Evolutionary conservation across 2,797 vertebrate species (phyloP), one percentile per base, ranked within the genome.

Genomic region (Hipposideros larvatus): DNA sequence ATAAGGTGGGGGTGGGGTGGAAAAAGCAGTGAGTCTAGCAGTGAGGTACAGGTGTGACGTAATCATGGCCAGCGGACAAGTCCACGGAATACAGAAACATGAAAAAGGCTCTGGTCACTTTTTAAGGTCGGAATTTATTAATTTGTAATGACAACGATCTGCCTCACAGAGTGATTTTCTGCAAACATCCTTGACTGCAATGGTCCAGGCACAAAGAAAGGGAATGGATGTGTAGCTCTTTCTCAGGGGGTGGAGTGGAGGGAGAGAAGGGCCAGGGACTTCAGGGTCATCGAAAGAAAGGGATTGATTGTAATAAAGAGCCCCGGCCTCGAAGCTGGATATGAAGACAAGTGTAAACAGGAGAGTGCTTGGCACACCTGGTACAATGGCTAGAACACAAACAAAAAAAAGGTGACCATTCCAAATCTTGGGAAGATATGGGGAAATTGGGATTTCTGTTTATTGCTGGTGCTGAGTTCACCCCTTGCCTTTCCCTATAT

Each of bases 201-300:
- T 65, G 31, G 19, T 7, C 26, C 1, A 59, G 41, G 31, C 10
- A 34, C 9, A 53, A 22, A 73, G 43, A 21, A 34, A 80, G 37
- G 16, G 8, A 89, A 48, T n/a, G 18, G 8, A 28, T 57, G 8
- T 19, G 1, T 43, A 59, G 5, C 19, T 66, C 15, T 83, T 57
- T 65, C 28, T 18, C 3, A 5, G 7, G 41, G 53, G 87, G 2
- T 28, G 2, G 0, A 24, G 2, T 0, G 4, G 26, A 34, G 2
- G 28, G 37, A 61, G 21, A 83, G 46, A 34, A 63, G 7, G 15
- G 4, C 7, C 18, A 71, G 28, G 8, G 48, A 31, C 31, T 6
- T 26, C 11, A 55, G 5, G 7, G n/a, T 11, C 22, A 63, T 7
- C 13, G 59, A 63, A 63, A 80, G 59, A 63, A 63, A 80, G 55